phyloP scores from a whole-genome alignment of 2,797 vertebrate species.

The Peromyscus aztecus region DNA sequence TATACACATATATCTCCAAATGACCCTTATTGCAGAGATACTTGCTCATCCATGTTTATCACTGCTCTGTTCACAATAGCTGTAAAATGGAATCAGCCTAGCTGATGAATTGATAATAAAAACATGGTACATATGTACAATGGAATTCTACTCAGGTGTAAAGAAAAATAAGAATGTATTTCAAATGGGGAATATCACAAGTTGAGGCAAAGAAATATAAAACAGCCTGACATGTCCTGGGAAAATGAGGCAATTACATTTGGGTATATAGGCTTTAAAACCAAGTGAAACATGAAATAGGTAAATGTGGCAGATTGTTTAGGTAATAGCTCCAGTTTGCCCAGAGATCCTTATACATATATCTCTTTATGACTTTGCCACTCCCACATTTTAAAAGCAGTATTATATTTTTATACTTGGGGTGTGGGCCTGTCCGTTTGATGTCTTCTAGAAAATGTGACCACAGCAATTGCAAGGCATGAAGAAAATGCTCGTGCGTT shows the following conservation, averaged over 20 bases:
- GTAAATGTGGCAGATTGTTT: not conserved
- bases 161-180: not conserved
- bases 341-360: not conserved
- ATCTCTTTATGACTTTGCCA: not conserved
- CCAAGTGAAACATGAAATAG: slow-evolving; percentile 15
- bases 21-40: not conserved
- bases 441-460: slow-evolving; percentile 55
- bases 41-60: not conserved
- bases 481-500: not conserved
- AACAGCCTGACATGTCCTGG: not conserved
- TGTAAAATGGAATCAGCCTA: not conserved
- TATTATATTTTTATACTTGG: slow-evolving; percentile 18
- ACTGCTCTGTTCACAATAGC: not conserved
- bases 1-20: too few relatives aligned
- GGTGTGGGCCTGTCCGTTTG: not conserved
- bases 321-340: not conserved
- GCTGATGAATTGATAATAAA: not conserved
- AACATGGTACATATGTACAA: not conserved
- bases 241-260: not conserved
- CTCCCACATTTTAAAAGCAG: not conserved
- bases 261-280: slow-evolving; percentile 41
- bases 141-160: not conserved
- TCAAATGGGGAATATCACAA: slow-evolving; percentile 1
- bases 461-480: not conserved
- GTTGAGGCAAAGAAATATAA: slow-evolving; percentile 5